Evolutionary conservation across 2,888 invertebrate genomes (phyloP).

Genomic region (Cheilosia soror): DNA sequence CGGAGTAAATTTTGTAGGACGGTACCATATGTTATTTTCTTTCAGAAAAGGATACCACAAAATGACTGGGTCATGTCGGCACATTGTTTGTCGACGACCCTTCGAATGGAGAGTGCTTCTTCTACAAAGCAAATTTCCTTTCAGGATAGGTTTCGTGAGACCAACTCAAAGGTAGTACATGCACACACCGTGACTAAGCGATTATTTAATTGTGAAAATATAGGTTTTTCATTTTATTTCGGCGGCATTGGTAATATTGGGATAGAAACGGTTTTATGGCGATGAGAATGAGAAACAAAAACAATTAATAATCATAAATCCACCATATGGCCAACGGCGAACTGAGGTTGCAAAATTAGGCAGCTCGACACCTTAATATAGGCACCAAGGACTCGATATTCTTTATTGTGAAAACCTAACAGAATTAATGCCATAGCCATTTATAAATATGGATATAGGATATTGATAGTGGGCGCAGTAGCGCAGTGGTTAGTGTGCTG

Average conservation of each 20-base stretch:
- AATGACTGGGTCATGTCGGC: slow-evolving; percentile 15
- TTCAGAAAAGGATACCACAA: slow-evolving; percentile 12
- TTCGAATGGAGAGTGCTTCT: slow-evolving; percentile 8
- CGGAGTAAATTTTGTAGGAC: background rate
- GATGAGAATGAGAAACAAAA: background rate
- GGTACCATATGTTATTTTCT: slow-evolving; percentile 55
- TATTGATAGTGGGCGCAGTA: no score
- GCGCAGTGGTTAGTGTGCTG: no score
- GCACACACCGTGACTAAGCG: slow-evolving; percentile 48
- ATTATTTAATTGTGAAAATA: slow-evolving; percentile 58
- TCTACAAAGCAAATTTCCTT: slow-evolving; percentile 15
- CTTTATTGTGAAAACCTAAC: background rate
- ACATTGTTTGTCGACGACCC: slow-evolving; percentile 38
- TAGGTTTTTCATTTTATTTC: slow-evolving; percentile 34
- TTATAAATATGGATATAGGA: no score
- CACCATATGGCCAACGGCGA: slow-evolving; percentile 36
- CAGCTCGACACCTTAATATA: background rate
- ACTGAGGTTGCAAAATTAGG: slow-evolving; percentile 27
- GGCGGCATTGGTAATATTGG: background rate
- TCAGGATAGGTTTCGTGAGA: slow-evolving; percentile 34
- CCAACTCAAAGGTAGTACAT: background rate
- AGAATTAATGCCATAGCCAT: background rate
- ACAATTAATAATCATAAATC: slow-evolving; percentile 53
- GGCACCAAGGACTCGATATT: background rate
- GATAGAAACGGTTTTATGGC: background rate